Conservation (phyloP, 2,888 invertebrate genomes). For the Hirtodrosophila duncani region DNA sequence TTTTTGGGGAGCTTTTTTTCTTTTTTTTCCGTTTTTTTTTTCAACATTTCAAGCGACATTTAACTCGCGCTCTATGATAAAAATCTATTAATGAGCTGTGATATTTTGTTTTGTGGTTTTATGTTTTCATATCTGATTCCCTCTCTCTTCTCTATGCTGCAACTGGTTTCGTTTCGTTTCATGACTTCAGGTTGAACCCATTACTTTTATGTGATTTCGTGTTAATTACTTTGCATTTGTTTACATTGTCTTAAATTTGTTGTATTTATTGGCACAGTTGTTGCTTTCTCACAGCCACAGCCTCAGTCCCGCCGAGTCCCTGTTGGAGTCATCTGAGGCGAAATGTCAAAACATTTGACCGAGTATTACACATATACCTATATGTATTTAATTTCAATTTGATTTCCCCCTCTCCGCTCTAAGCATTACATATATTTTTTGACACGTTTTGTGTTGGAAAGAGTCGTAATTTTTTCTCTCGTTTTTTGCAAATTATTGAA, state of each 20-base stretch:
- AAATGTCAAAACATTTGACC: conserved; percentile 25
- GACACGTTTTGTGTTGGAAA: conserved; percentile 19
- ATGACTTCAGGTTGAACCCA: conserved; percentile 50
- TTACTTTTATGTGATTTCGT: conserved; percentile 70
- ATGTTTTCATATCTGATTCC: background rate
- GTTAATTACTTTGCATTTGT: conserved; percentile 64
- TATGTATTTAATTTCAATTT: conserved; percentile 38
- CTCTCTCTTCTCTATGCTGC: background rate
- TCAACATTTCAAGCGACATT: conserved; percentile 49
- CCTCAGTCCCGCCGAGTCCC: no score
- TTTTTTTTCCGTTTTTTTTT: background rate
- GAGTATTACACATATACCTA: no score
- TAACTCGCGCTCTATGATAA: conserved; percentile 41
- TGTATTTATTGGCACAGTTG: conserved; percentile 46
- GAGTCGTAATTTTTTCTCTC: conserved; percentile 20
- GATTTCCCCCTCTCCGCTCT: background rate
- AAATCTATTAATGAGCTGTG: conserved; percentile 68
- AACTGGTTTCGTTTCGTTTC: conserved; percentile 42
- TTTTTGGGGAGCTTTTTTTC: conserved; percentile 17
- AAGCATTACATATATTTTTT: conserved; percentile 16
- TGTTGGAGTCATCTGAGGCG: conserved; percentile 5
- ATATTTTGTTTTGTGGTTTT: conserved; percentile 38
- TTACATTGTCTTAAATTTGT: conserved; percentile 62
- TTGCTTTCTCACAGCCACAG: conserved; percentile 54
- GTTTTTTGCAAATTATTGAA: conserved; percentile 29